phyloP scores from a whole-genome alignment of 2,888 invertebrate species.

The Lepidochrysops patricia region DNA sequence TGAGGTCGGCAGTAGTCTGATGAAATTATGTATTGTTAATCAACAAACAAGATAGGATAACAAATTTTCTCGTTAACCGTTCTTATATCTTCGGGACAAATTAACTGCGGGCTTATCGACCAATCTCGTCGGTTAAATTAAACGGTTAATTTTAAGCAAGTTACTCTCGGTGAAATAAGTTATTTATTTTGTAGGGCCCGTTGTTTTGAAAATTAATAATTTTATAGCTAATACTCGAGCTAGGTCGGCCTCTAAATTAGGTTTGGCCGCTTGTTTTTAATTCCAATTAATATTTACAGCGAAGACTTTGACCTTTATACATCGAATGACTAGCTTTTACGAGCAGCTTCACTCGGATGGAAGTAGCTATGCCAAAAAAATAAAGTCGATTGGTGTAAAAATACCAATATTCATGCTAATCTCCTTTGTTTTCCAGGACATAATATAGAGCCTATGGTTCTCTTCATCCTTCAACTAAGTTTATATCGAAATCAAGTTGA shows the following conservation, averaged over 20 bases:
- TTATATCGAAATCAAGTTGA: no score
- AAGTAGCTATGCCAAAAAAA: no score
- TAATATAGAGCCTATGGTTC: no score
- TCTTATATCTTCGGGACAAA: background rate
- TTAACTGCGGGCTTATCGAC: background rate
- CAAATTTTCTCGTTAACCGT: background rate
- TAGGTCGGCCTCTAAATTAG: background rate
- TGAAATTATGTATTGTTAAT: no score
- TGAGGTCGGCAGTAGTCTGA: no score
- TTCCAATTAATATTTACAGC: background rate
- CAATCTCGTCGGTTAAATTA: background rate
- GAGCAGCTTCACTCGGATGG: no score
- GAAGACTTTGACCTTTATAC: background rate
- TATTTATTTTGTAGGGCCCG: background rate
- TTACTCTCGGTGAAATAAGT: background rate
- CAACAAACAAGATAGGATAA: background rate
- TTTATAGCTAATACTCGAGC: background rate
- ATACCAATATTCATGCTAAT: no score
- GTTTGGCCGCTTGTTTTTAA: background rate
- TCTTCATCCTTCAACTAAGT: no score
- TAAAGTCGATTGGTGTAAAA: no score
- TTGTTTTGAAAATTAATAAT: background rate
- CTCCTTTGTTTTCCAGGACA: no score
- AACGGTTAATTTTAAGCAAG: background rate
- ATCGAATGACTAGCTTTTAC: no score